Conservation (phyloP, 1,140 invertebrate genomes). For the Vanessa atalanta region DNA sequence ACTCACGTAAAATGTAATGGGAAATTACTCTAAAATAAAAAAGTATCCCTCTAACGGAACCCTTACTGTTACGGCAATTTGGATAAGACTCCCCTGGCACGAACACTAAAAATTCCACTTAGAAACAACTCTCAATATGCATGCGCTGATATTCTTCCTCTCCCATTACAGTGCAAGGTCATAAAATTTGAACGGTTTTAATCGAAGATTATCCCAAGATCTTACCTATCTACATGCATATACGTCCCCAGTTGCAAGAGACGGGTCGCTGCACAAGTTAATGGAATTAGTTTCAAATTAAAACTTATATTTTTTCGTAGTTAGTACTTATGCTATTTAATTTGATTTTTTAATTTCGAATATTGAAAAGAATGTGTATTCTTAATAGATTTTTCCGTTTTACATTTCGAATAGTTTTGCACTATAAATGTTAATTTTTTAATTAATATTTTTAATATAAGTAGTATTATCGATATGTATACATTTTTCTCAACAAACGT, state of each 20-base stretch:
- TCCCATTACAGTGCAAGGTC: constrained; percentile 55
- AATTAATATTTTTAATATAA: not conserved
- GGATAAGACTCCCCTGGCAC: constrained; percentile 71
- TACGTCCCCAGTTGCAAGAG: not conserved
- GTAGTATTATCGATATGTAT: not conserved
- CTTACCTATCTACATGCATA: constrained; percentile 22
- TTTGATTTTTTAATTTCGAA: no score
- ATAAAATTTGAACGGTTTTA: constrained; percentile 75
- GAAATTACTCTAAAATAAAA: constrained; percentile 81
- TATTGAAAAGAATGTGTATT: no score
- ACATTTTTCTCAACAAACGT: constrained; percentile 10
- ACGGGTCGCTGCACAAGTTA: not conserved
- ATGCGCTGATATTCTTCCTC: constrained; percentile 48
- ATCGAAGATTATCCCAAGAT: constrained; percentile 57
- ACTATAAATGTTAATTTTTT: no score
- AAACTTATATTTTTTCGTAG: not conserved
- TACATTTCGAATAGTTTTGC: no score
- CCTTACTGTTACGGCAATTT: constrained; percentile 77
- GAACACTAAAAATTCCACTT: constrained; percentile 76
- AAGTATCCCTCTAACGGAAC: constrained; percentile 62
- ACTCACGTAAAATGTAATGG: constrained; percentile 79
- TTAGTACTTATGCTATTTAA: no score
- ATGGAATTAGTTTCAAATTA: constrained; percentile 4
- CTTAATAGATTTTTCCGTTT: no score
- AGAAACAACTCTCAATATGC: constrained; percentile 74